Evolutionary conservation across 2,797 vertebrate genomes (phyloP), one percentile per base, ranked within the genome.

Genomic region (Spea hammondii): DNA sequence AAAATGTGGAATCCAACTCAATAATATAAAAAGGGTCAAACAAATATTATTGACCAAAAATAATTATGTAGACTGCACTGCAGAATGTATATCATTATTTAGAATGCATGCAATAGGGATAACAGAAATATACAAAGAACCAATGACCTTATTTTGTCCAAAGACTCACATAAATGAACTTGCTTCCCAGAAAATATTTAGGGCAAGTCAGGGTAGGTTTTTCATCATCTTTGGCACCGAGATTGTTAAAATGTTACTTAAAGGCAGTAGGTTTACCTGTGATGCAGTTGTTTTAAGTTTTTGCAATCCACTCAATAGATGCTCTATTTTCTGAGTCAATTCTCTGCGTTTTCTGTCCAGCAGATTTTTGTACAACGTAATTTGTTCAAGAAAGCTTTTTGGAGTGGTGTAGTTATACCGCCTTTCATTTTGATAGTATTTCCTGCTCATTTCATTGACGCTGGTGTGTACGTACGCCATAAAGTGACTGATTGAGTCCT

Each of bases 381-480:
- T 94, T 90, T 96, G 92, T 86, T 96, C 91, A 83, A 95, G 89
- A 86, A 97, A 96, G 89, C 91, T 94, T 88, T 93, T 95, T 47
- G 89, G 92, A 86, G 92, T 93, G 80, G 91, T 94, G 80, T 93
- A 94, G 91, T 92, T 94, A 86, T 92, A 87, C 82, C 86, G 86
- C 86, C 88, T 94, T 86, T 95, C 92, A 83, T 94, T 93, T 85
- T 78, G 82, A 82, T 84, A 89, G 86, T 91, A 94, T 88, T 92
- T 93, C 87, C 91, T 85, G 87, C 93, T 93, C 86, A 92, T 90
- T 75, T 89, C 89, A 83, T 92, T 95, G 85, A 94, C 91, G 74
- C 89, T 93, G 85, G 86, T 91, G 84, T 94, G 92, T 87, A 91
- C 92, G 4, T 92, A 92, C 73, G 91, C 92, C 95, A 94, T 94